phyloP scores from a whole-genome alignment of 1,140 invertebrate genomes.

The Drosophila mojavensis region DNA sequence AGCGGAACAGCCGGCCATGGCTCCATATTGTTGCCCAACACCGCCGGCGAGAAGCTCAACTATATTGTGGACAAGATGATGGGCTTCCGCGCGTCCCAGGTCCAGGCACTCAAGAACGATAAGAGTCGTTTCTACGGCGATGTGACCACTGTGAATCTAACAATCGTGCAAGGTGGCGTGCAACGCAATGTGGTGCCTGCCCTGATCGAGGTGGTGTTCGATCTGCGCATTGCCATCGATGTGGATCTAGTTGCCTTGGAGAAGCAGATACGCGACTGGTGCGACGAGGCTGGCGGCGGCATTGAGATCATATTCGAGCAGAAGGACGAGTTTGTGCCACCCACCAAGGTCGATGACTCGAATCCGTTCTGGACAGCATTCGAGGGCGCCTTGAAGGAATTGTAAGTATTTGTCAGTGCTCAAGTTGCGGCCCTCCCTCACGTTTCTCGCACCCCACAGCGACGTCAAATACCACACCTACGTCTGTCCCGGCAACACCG shows the following conservation, averaged over 20 bases:
- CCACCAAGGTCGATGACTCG: slow-evolving; percentile 88
- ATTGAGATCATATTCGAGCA: slow-evolving; percentile 90
- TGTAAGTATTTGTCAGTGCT: slow-evolving; percentile 83
- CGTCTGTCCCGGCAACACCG: slow-evolving; percentile 93
- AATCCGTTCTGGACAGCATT: slow-evolving; percentile 94
- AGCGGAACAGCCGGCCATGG: slow-evolving; percentile 95
- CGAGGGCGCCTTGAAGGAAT: slow-evolving; percentile 85
- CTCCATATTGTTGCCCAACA: slow-evolving; percentile 91
- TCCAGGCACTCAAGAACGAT: slow-evolving; percentile 86
- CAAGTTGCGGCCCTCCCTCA: not conserved
- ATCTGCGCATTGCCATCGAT: slow-evolving; percentile 90
- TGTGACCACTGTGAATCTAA: slow-evolving; percentile 95
- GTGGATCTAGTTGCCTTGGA: slow-evolving; percentile 89
- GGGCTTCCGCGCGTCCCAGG: slow-evolving; percentile 89
- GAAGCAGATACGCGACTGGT: slow-evolving; percentile 88
- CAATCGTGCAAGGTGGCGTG: slow-evolving; percentile 92
- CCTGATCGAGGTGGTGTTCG: slow-evolving; percentile 90
- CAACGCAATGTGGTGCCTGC: slow-evolving; percentile 97
- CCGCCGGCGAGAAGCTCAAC: slow-evolving; percentile 93
- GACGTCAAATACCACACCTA: slow-evolving; percentile 86
- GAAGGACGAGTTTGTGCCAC: slow-evolving; percentile 87
- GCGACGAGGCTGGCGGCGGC: slow-evolving; percentile 91
- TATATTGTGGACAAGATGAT: slow-evolving; percentile 91
- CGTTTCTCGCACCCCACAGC: slow-evolving; percentile 29
- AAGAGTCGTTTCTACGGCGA: slow-evolving; percentile 89